Evolutionary conservation across 1,140 invertebrate genomes (phyloP), one percentile per base, ranked within the genome.

Genomic region (Rhagoletis zephyria): DNA sequence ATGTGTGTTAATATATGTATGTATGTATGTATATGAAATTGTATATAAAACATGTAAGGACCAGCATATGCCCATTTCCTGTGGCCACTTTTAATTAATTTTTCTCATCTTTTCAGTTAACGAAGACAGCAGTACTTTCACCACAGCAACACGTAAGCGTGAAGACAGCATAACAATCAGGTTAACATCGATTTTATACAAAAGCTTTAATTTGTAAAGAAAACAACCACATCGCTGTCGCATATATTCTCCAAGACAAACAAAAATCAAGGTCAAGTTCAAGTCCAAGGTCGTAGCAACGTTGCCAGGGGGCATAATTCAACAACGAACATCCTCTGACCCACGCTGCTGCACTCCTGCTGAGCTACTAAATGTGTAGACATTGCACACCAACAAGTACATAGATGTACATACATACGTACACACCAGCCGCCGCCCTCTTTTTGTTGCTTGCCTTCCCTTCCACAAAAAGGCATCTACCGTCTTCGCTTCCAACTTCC

Each of bases 241-340:
- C 16, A 30, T 42, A 56, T 19, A 56, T 56, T 56, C 74, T 30
- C 9, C 12, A 85, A 61, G 85, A 19, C n/a, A 63, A 85, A 60
- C 59, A 61, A 81, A 85, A 61, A n/a, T 85, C 85, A 85, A 85
- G 85, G 85, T 85, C 85, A 85, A 85, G 85, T 61, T 85, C 85
- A 85, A 85, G 85, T 85, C 85, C 85, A 85, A 85, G 59, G 60
- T 40, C 85, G 14, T 16, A 40, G 42, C 60, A 40, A 42, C 30
- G 9, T 61, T 61, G 61, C 51, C 60, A 60, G 60, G 48, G 48
- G 48, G 30, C 60, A n/a, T 56, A 63, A 45, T 74, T 74, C 67
- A 74, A 45, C 30, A 30, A 30, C 16, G 30, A 9, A 12, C 42
- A 7, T 40, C 10, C 67, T 74, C 40, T 5, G 14, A 3, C 16